Conservation (phyloP, 1,140 invertebrate species). For the Pinna nobilis region DNA sequence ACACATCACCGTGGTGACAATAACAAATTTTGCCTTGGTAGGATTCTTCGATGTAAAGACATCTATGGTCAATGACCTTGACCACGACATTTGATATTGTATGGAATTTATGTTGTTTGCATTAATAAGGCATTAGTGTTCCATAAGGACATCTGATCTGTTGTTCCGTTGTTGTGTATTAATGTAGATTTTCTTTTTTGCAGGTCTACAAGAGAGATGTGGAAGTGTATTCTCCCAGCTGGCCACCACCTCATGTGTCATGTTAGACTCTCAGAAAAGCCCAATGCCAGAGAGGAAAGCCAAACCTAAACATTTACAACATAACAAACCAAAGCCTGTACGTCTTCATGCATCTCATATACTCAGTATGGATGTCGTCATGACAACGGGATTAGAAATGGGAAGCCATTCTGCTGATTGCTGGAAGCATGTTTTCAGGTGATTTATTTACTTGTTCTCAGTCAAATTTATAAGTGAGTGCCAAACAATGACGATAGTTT, state of each 20-base stretch:
- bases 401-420: constrained; percentile 93
- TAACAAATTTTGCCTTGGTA: too few species aligned
- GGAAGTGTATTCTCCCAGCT: constrained; percentile 87
- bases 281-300: constrained; percentile 39
- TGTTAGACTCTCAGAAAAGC: constrained; percentile 52
- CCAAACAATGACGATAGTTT: too few species aligned
- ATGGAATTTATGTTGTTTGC: background rate
- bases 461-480: background rate
- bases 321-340: constrained; percentile 59
- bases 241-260: constrained; percentile 80
- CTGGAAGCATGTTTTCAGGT: constrained; percentile 95
- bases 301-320: constrained; percentile 38
- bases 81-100: too few species aligned
- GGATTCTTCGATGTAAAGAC: too few species aligned
- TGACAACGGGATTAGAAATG: constrained; percentile 87
- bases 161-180: background rate
- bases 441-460: constrained; percentile 50
- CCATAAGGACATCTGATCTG: background rate
- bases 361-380: constrained; percentile 91
- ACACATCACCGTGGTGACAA: too few species aligned
- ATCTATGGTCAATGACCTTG: too few species aligned
- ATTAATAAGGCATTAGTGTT: background rate
- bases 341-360: constrained; percentile 85
- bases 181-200: background rate
- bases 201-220: constrained; percentile 88